Evolutionary conservation across 2,113 vertebrate genomes (phyloP).

Genomic region (Tympanuchus pallidicinctus): DNA sequence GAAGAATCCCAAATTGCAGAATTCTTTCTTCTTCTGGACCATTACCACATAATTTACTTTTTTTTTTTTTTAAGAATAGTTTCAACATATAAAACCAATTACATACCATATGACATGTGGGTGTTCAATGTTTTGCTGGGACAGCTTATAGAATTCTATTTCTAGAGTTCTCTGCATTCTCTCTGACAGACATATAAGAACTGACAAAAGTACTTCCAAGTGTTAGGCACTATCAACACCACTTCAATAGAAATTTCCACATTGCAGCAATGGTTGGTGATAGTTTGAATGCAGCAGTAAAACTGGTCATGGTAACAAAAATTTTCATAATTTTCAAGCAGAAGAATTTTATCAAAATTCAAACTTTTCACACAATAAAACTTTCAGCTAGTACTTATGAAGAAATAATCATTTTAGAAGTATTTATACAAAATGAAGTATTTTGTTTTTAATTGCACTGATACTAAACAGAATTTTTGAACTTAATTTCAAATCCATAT

Average conservation of each 20-base stretch:
- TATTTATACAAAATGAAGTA: fast-evolving
- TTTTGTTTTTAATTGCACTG: background rate
- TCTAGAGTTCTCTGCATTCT: background rate
- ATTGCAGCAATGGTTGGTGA: background rate
- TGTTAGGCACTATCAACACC: background rate
- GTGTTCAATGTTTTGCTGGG: background rate
- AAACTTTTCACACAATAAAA: background rate
- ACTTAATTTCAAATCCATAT: background rate
- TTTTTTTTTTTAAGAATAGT: background rate
- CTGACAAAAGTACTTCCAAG: background rate
- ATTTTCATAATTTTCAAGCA: background rate
- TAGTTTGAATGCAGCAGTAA: background rate
- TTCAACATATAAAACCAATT: background rate
- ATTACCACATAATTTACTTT: background rate
- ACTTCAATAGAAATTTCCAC: background rate
- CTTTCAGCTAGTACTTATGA: background rate
- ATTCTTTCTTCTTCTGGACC: background rate
- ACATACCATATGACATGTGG: background rate
- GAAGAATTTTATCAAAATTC: background rate
- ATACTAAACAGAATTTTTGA: background rate
- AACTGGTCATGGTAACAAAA: background rate
- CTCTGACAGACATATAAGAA: background rate
- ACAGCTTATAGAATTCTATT: background rate
- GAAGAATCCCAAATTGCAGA: background rate
- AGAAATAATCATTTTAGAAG: background rate